Percentiles rank a stretch among this genome's conserved stretches.
phyloP scores from a whole-genome alignment of 1,140 invertebrate species.

The Drosophila ironensis region DNA sequence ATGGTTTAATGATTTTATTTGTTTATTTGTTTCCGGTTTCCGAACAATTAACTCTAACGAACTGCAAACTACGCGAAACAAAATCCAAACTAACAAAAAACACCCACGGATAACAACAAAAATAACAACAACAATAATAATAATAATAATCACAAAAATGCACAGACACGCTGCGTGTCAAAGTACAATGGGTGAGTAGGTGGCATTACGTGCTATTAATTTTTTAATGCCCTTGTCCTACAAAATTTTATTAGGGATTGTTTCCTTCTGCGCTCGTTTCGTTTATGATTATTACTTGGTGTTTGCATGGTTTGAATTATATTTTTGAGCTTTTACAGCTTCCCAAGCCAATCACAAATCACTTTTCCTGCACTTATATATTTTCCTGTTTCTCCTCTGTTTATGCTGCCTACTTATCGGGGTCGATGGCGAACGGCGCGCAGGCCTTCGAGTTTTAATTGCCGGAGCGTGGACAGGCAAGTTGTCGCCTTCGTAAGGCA shows the following conservation, averaged over 20 bases:
- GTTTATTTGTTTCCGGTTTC: conserved; percentile 58
- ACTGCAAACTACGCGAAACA: conserved; percentile 54
- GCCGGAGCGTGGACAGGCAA: conserved; percentile 56
- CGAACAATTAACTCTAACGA: conserved; percentile 72
- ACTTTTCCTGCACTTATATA: conserved; percentile 49
- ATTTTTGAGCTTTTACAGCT: conserved; percentile 55
- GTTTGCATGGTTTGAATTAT: conserved; percentile 18
- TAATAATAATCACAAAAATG: conserved; percentile 41
- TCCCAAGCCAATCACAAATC: conserved; percentile 52
- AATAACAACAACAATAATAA: conserved; percentile 34
- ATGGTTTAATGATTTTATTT: conserved; percentile 57
- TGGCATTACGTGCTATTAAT: conserved; percentile 47
- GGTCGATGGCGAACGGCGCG: conserved; percentile 6
- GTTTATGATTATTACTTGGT: conserved; percentile 52
- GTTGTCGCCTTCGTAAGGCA: conserved; percentile 46
- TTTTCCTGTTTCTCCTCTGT: conserved; percentile 8
- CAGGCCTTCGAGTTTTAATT: conserved; percentile 82
- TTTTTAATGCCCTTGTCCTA: conserved; percentile 44
- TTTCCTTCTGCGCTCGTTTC: conserved; percentile 12
- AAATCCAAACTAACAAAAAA: conserved; percentile 3
- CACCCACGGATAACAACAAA: conserved; percentile 16
- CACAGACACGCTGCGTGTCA: conserved; percentile 72
- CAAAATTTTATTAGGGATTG: conserved; percentile 23
- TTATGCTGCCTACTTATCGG: conserved; percentile 20
- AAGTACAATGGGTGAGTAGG: conserved; percentile 81